Percentiles rank a stretch among this genome's conserved stretches.
Conservation (phyloP, 2,797 vertebrate genomes). For the Smutsia temminckii region DNA sequence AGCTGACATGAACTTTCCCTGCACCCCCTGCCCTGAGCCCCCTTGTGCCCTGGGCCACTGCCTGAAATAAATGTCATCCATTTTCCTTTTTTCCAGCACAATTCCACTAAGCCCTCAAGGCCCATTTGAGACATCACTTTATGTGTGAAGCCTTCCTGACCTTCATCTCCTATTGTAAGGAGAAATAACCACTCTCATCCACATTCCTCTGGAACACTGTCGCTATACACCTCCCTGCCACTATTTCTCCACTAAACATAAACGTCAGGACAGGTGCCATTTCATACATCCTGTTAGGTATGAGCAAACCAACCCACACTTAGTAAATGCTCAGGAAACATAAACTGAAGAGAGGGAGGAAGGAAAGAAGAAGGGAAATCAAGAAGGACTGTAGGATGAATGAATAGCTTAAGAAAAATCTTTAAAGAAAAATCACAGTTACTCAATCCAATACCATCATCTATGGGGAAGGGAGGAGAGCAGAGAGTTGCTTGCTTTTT, state of each 20-base stretch:
- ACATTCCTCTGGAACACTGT: not conserved
- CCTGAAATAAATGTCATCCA: not conserved
- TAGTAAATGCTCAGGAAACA: not conserved
- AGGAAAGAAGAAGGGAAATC: not conserved
- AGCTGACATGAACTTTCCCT: not conserved
- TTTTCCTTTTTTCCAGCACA: not conserved
- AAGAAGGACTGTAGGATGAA: not conserved
- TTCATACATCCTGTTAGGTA: not conserved
- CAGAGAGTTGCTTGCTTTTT: not conserved
- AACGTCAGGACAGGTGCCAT: not conserved
- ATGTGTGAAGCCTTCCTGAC: not conserved
- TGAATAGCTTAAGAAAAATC: not conserved
- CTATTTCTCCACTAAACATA: not conserved
- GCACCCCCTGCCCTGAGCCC: not conserved
- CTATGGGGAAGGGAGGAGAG: not conserved
- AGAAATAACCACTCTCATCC: not conserved
- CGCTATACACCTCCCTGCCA: not conserved
- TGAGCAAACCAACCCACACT: not conserved
- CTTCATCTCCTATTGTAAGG: not conserved
- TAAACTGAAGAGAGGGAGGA: not conserved
- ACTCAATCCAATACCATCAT: not conserved
- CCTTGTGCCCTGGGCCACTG: not conserved
- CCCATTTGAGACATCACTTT: not conserved
- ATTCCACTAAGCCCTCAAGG: accelerated
- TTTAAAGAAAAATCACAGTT: not conserved